Evolutionary conservation across 2,113 vertebrate species (phyloP), one percentile per base, ranked within the genome.

Genomic region (Dicaeum eximium): DNA sequence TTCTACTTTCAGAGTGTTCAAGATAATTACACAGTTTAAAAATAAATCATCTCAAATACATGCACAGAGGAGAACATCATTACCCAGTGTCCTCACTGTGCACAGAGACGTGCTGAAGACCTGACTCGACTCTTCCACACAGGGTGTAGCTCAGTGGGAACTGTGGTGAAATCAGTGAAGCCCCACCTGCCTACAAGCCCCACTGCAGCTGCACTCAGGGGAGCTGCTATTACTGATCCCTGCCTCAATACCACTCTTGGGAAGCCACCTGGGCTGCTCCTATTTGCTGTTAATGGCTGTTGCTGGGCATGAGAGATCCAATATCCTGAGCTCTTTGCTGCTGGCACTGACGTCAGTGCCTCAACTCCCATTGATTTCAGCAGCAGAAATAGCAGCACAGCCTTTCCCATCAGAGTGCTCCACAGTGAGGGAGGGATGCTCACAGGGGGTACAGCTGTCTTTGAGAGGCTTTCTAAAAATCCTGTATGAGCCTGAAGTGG

Each of bases 351-450:
- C 24, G 50, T 91, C 93, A 95, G 56, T 18, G 73, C 70, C 37
- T 37, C 69, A 75, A 5, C 19, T 82, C 57, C 81, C 81, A 95
- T 40, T 44, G 96, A 97, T 90, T 74, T 62, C 85, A 62, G 83
- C 2, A 82, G 66, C 82, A 90, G 53, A 35, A 89, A 67, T 8
- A 86, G 72, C 45, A 91, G 64, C 53, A 8, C 30, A 35, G 78
- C 15, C n/a, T 40, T 18, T 45, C 54, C 42, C 35, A 25, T 33
- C 33, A 47, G 31, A 75, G 82, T 3, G 42, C 58, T 82, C 72
- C 64, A 7, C 23, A 16, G 2, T 1, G 5, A 89, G 53, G 80
- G 60, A 78, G 40, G 40, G 82, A 53, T 2, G 8, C 45, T 65
- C 89, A 79, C 61, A 42, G 73, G 35, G 80, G 70, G 31, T 57